Conservation (phyloP, 2,113 vertebrate species). For the Glaucidium brasilianum region DNA sequence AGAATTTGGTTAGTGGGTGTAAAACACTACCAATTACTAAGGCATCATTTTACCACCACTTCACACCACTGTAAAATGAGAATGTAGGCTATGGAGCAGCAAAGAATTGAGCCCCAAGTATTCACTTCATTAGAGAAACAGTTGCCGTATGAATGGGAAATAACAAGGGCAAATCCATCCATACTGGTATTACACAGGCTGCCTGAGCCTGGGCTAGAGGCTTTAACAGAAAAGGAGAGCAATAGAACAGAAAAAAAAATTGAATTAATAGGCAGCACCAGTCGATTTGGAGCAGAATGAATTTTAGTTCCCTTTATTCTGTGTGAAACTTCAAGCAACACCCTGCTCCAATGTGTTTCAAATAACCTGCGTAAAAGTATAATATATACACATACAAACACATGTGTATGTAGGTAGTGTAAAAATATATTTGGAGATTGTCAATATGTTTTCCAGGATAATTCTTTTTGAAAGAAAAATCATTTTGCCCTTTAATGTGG, state of each 20-base stretch:
- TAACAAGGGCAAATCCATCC: neutral
- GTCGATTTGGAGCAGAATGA: neutral
- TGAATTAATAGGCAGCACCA: neutral
- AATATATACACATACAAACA: neutral
- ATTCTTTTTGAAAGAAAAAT: neutral
- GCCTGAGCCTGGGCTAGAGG: neutral
- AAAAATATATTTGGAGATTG: neutral
- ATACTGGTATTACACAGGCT: neutral
- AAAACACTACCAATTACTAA: slow-evolving; percentile 23
- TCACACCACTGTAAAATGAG: neutral
- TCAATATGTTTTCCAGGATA: neutral
- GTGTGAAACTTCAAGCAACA: neutral
- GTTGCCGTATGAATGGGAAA: neutral
- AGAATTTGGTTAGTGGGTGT: neutral
- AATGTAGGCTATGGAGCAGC: neutral
- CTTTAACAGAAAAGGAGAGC: neutral
- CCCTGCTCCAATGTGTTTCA: neutral
- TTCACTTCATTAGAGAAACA: neutral
- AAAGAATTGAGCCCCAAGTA: neutral
- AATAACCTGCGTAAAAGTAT: neutral
- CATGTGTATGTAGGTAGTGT: neutral
- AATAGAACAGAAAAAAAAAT: neutral
- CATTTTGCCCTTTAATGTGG: neutral
- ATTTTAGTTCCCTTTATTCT: neutral
- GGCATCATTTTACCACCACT: neutral